These are phyloP conservation scores for Glaucidium brasilianum DNA, from an alignment of 2,113 vertebrate genomes.

Conservation along the genomic window DNA sequence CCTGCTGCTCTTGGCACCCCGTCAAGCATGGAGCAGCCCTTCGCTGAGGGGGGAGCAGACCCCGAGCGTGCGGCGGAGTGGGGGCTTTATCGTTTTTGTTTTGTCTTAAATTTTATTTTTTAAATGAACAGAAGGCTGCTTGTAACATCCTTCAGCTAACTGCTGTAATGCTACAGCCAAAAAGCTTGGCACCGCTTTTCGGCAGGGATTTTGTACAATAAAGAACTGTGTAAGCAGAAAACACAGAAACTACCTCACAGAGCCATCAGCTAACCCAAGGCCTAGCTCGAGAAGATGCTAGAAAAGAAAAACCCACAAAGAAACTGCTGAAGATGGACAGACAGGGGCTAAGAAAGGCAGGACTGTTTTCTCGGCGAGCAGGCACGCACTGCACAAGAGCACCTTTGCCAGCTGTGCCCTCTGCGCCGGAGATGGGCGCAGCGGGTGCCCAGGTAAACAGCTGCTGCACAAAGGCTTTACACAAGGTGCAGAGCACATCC, in stretches of 20 bases:
- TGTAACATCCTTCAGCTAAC: not conserved
- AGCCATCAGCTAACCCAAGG: not conserved
- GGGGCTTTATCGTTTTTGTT: not conserved
- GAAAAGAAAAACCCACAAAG: not conserved
- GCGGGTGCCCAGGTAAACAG: not conserved
- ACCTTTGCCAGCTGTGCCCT: not conserved
- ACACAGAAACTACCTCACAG: not conserved
- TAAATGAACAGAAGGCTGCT: not conserved
- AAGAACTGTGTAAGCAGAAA: not conserved
- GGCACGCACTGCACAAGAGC: not conserved
- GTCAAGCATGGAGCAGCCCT: not conserved
- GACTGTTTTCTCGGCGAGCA: not conserved
- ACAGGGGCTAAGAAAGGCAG: not conserved
- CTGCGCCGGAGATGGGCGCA: not conserved
- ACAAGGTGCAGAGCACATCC: not conserved
- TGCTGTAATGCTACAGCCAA: not conserved
- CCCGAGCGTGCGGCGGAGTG: not conserved
- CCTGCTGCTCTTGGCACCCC: not conserved
- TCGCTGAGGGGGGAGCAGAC: not conserved
- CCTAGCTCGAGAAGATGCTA: not conserved
- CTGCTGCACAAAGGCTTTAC: not conserved
- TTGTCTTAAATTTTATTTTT: not conserved
- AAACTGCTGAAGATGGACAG: not conserved
- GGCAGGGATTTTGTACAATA: not conserved
- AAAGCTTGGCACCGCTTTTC: not conserved